Evolutionary conservation across 2,797 vertebrate genomes (phyloP).

Genomic region (Neopelma chrysocephalum): DNA sequence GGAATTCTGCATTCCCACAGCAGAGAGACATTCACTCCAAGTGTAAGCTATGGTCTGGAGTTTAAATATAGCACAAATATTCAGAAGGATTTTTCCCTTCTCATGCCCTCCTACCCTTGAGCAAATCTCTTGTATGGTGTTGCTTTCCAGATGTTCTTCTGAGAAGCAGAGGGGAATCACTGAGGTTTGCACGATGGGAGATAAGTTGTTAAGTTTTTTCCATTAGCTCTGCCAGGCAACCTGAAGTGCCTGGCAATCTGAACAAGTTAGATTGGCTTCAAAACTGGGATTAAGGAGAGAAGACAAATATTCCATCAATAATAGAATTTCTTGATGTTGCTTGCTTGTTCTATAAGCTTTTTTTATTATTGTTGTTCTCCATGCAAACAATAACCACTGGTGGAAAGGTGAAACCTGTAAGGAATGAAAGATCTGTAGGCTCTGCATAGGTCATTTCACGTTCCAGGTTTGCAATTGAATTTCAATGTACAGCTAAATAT

Average conservation of each 20-base stretch:
- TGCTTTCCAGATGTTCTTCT: conserved; percentile 52
- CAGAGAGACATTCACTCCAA: conserved; percentile 8
- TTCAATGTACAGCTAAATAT: background rate
- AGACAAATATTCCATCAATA: background rate
- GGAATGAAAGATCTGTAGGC: background rate
- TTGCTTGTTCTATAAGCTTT: background rate
- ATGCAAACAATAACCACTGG: background rate
- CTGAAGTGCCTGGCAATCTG: background rate
- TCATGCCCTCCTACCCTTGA: conserved; percentile 60
- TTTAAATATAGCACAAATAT: conserved; percentile 65
- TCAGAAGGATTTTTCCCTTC: conserved; percentile 47
- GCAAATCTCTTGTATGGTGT: conserved; percentile 9
- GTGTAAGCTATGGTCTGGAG: conserved; percentile 18
- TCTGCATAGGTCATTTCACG: background rate
- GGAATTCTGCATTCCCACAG: conserved; percentile 27
- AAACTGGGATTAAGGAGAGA: background rate
- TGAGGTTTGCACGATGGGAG: background rate
- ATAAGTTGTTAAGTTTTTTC: background rate
- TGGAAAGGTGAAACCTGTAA: background rate
- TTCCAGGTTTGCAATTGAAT: background rate
- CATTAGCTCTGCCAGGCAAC: background rate
- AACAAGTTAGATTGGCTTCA: background rate
- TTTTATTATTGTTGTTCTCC: background rate
- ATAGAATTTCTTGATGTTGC: background rate
- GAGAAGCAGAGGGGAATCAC: background rate